Evolutionary conservation across 2,797 vertebrate genomes (phyloP).

Genomic region (Aratinga solstitialis): DNA sequence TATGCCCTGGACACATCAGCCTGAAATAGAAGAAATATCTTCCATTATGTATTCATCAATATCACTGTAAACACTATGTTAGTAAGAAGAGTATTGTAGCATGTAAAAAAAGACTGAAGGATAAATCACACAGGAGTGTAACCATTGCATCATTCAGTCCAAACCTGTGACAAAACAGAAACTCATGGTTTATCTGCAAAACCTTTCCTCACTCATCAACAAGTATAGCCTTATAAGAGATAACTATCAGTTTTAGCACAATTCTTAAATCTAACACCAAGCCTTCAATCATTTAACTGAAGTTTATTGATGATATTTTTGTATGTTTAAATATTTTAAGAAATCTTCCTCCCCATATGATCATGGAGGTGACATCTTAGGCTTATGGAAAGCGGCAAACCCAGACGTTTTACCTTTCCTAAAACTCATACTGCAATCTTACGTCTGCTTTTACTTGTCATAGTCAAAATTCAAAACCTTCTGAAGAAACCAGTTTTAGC

Average conservation of each 20-base stretch:
- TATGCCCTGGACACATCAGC: conserved; percentile 90
- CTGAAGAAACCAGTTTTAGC: neutral
- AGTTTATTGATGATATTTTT: neutral
- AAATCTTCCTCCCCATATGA: neutral
- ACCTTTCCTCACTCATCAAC: rapidly evolving
- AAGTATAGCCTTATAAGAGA: neutral
- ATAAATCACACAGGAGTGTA: neutral
- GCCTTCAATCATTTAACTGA: neutral
- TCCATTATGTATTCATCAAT: neutral
- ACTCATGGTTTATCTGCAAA: neutral
- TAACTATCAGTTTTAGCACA: neutral
- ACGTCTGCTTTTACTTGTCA: neutral
- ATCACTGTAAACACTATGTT: neutral
- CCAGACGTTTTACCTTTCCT: neutral
- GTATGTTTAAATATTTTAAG: neutral
- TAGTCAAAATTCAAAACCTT: neutral
- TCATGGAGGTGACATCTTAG: neutral
- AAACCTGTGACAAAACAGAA: neutral
- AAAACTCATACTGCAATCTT: neutral
- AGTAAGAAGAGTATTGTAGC: neutral
- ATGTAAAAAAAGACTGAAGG: neutral
- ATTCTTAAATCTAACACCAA: neutral
- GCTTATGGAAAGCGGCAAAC: neutral
- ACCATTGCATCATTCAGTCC: neutral
- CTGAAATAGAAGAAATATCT: conserved; percentile 61